Percentiles rank a stretch among this genome's conserved stretches.
Evolutionary conservation across 2,797 vertebrate species (phyloP).

Genomic region (Melanogrammus aeglefinus): DNA sequence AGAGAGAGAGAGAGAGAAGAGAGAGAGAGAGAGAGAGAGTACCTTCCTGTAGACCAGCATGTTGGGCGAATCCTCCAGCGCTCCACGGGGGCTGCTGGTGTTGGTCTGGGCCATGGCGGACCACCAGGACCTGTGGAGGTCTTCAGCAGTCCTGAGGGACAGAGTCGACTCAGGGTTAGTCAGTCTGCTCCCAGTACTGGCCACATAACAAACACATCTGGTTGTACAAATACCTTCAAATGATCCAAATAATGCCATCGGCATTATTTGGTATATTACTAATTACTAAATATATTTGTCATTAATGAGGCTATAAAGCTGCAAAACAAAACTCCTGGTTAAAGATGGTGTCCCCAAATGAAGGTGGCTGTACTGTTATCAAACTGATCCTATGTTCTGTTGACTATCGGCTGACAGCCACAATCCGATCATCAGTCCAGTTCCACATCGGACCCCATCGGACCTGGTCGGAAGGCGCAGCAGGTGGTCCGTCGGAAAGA

Average conservation of each 20-base stretch:
- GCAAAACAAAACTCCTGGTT: background rate
- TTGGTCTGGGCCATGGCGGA: background rate
- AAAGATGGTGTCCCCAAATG: background rate
- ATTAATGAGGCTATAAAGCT: background rate
- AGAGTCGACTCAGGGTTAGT: background rate
- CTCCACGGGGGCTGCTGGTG: background rate
- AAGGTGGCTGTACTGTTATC: background rate
- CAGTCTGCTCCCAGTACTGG: background rate
- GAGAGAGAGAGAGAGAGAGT: background rate
- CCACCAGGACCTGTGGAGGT: background rate
- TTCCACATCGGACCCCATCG: background rate
- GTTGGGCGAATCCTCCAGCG: background rate
- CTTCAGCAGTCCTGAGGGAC: no score
- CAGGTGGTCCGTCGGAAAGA: no score
- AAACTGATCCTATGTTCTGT: background rate
- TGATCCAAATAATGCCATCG: background rate
- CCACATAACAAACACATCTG: background rate
- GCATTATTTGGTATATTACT: background rate
- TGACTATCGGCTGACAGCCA: background rate
- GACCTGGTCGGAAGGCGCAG: background rate
- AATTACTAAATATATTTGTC: background rate
- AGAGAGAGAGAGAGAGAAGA: no score
- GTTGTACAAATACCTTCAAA: background rate
- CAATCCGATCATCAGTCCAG: background rate
- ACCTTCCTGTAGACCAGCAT: constrained; percentile 1